phyloP scores from a whole-genome alignment of 1,140 invertebrate genomes.

The Zaprionus lachaisei region DNA sequence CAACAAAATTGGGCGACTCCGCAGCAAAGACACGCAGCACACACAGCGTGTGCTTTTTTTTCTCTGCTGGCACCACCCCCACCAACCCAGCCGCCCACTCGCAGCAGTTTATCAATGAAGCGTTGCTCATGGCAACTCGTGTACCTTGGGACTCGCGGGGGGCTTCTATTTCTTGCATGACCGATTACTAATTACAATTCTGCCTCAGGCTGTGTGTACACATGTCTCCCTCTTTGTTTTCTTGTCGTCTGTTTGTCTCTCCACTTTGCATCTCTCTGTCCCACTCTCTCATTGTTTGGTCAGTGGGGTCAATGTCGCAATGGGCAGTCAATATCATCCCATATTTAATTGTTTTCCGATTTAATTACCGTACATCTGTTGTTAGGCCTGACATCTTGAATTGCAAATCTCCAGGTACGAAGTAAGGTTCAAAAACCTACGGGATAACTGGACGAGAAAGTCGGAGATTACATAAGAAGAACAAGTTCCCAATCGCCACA shows the following conservation, averaged over 20 bases:
- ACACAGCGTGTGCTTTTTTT: slow-evolving; percentile 54
- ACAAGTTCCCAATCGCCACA: slow-evolving; percentile 20
- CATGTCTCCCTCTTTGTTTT: slow-evolving; percentile 40
- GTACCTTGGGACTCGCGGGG: slow-evolving; percentile 42
- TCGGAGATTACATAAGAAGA: slow-evolving; percentile 58
- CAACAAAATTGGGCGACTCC: slow-evolving; percentile 67
- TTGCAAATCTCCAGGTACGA: not conserved
- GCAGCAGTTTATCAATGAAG: slow-evolving; percentile 66
- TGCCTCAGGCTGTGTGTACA: slow-evolving; percentile 41
- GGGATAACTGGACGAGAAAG: slow-evolving; percentile 14
- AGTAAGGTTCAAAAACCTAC: slow-evolving; percentile 40
- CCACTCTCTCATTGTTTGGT: slow-evolving; percentile 27
- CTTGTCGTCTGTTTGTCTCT: slow-evolving; percentile 10
- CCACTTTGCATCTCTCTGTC: not conserved
- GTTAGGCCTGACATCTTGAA: slow-evolving; percentile 10
- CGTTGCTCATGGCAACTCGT: slow-evolving; percentile 40
- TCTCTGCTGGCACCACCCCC: slow-evolving; percentile 19
- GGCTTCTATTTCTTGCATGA: slow-evolving; percentile 81
- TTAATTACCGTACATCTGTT: slow-evolving; percentile 25
- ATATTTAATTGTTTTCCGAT: slow-evolving; percentile 36
- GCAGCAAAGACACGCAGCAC: slow-evolving; percentile 16
- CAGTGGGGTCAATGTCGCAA: slow-evolving; percentile 80
- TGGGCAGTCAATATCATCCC: slow-evolving; percentile 51
- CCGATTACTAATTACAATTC: slow-evolving; percentile 80
- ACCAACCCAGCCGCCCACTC: slow-evolving; percentile 29